phyloP scores from a whole-genome alignment of 37 sponge, comb jelly and placozoan genomes.

The Dysidea cf. avara region DNA sequence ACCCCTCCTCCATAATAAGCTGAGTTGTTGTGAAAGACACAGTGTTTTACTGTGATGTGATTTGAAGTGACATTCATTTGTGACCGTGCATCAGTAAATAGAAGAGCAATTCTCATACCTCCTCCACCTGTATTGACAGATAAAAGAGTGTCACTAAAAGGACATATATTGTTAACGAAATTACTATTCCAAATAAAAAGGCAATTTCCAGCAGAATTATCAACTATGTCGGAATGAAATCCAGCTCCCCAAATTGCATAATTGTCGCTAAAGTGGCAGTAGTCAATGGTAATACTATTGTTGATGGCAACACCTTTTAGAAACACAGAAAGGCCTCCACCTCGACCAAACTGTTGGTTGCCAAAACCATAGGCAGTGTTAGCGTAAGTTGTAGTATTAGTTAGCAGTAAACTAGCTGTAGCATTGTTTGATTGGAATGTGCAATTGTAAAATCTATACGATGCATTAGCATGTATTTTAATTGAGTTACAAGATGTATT shows the following conservation, averaged over 20 bases:
- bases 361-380: too few species aligned
- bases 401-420: too few species aligned
- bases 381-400: too few species aligned
- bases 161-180: constrained; percentile 2
- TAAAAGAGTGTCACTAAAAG: background rate
- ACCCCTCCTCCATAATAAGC: constrained; percentile 33
- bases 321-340: constrained; percentile 17
- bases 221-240: background rate
- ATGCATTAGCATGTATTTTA: too few species aligned
- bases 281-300: background rate
- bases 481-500: too few species aligned
- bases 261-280: background rate
- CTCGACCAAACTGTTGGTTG: constrained; percentile 6
- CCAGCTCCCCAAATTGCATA: too few species aligned
- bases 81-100: too few species aligned
- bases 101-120: too few species aligned
- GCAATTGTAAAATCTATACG: too few species aligned
- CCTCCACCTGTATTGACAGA: too few species aligned
- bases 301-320: background rate
- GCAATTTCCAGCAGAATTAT: constrained; percentile 1
- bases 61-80: background rate
- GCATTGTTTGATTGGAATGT: too few species aligned
- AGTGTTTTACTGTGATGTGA: background rate
- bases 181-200: constrained; percentile 3
- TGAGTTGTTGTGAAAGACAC: constrained; percentile 1